Evolutionary conservation across 2,113 vertebrate genomes (phyloP), one percentile per base, ranked within the genome.

Genomic region (Gobiocypris rarus): DNA sequence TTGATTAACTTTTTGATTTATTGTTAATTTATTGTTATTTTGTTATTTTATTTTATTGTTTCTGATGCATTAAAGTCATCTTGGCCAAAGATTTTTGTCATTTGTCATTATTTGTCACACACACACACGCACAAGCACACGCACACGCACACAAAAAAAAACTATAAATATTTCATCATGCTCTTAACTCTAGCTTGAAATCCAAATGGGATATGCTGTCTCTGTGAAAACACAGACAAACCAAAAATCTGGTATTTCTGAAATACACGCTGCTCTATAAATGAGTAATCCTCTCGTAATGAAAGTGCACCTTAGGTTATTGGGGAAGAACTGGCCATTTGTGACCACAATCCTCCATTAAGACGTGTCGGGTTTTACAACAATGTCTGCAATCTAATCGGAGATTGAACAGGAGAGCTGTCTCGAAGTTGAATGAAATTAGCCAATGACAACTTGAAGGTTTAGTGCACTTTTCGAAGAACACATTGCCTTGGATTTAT

Each of bases 291-390:
- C 19, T 31, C 17, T 11, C 17, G 56, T 48, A 48, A 63, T 79
- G 24, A 28, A 61, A 61, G 56, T 61, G 75, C 31, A 61, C 56
- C 31, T 52, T 10, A 1, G 38, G 6, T 50, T 80, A 26, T 28
- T 63, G 59, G 38, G 61, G 59, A 80, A 65, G 59, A 65, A 24
- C 52, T 56, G 76, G 14, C 58, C 58, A 45, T 79, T 63, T 79
- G 58, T 80, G 77, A 80, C 77, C 77, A 80, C 77, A 65, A 31
- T 48, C 38, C 26, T 80, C 77, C 77, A 80, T 80, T 80, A 65
- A 19, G 41, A 31, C 9, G 59, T 80, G 77, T 65, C 59, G 31
- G 77, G 58, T 80, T 80, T 80, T 45, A 31, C 58, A 65, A 78
- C 75, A 63, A 43, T 10, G 24, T 65, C 59, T 65, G 24, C n/a